A percentile compares a stretch with the other conserved stretches of the same genome.
phyloP scores from a whole-genome alignment of 2,888 invertebrate genomes.

The Hetaerina titia region DNA sequence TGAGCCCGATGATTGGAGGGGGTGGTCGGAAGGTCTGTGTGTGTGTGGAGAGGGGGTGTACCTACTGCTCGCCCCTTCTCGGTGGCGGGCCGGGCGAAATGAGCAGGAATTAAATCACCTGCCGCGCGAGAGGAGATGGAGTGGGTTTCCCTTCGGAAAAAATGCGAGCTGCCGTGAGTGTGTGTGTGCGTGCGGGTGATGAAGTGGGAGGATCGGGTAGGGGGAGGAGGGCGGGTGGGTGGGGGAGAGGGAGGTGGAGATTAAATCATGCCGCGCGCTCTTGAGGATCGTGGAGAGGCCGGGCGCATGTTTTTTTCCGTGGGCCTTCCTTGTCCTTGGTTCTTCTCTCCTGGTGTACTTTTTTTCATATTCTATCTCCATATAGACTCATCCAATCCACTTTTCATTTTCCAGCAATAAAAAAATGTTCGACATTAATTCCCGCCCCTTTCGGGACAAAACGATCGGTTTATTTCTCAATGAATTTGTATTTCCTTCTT shows the following conservation, averaged over 20 bases:
- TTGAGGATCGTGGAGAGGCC: not conserved
- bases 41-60: too few species aligned
- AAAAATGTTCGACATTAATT: not conserved
- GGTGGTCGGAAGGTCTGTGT: not conserved
- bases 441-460: too few species aligned
- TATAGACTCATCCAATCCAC: not conserved
- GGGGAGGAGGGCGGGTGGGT: not conserved
- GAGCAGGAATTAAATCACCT: conserved; percentile 63
- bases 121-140: not conserved
- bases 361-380: not conserved
- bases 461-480: too few species aligned
- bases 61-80: too few species aligned
- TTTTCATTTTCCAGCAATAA: not conserved
- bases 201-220: not conserved
- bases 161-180: not conserved
- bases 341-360: not conserved
- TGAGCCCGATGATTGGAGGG: conserved; percentile 48
- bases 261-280: conserved; percentile 41
- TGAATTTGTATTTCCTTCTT: too few species aligned
- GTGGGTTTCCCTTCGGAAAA: not conserved
- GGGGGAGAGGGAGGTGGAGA: not conserved
- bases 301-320: conserved; percentile 30
- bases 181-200: not conserved
- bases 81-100: not conserved
- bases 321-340: not conserved